A percentile compares a stretch with the other conserved stretches of the same genome.
phyloP scores from a whole-genome alignment of 2,888 invertebrate genomes.

The Crepidodera aurea region DNA sequence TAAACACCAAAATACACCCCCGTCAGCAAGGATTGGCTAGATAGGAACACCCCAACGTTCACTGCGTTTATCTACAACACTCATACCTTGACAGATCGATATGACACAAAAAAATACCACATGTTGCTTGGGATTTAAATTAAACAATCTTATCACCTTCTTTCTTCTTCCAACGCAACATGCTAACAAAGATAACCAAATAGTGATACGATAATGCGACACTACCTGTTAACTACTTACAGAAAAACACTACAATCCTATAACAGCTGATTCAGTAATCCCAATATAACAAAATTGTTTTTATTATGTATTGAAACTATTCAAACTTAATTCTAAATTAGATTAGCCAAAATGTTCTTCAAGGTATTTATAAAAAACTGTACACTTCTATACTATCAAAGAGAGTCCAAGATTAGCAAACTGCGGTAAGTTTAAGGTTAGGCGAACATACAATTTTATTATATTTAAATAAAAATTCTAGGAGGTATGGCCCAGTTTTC shows the following conservation, averaged over 20 bases:
- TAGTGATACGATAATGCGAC: constrained; percentile 34
- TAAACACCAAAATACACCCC: constrained; percentile 34
- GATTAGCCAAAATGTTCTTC: constrained; percentile 49
- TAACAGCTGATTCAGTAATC: constrained; percentile 21
- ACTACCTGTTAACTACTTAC: constrained; percentile 35
- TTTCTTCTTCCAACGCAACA: constrained; percentile 25
- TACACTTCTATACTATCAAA: constrained; percentile 56
- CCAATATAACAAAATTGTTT: background rate
- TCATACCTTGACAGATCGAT: constrained; percentile 50
- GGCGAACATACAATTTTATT: too few relatives aligned
- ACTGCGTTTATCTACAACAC: constrained; percentile 30
- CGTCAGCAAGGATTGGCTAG: constrained; percentile 26
- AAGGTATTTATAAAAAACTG: constrained; percentile 55
- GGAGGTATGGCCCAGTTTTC: constrained; percentile 67
- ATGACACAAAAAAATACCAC: constrained; percentile 50
- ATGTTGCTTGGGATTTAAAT: constrained; percentile 52
- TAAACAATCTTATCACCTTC: constrained; percentile 32
- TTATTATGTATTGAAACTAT: background rate
- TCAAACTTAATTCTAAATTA: background rate
- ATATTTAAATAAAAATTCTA: constrained; percentile 62
- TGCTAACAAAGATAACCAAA: constrained; percentile 20
- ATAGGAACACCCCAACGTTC: constrained; percentile 33
- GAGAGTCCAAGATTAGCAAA: constrained; percentile 53
- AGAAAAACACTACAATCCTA: background rate
- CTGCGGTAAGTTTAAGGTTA: constrained; percentile 53